Conservation (phyloP, 2,888 invertebrate genomes). For the Tetrapedia diversipes region DNA sequence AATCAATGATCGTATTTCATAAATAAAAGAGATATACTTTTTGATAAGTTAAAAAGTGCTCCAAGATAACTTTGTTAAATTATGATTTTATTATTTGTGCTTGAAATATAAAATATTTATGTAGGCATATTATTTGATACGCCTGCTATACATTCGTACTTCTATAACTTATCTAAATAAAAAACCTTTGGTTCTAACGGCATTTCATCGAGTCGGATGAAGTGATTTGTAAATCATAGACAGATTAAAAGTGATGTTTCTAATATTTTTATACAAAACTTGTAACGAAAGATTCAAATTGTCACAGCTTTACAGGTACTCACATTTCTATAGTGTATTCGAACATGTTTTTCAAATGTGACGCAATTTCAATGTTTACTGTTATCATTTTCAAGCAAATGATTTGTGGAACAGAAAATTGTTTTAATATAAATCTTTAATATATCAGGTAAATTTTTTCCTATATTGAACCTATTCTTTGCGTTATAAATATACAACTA, state of each 20-base stretch:
- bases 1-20: neutral
- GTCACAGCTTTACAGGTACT: too few species aligned
- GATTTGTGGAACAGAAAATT: neutral
- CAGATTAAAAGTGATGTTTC: slow-evolving; percentile 37
- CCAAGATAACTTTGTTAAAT: neutral
- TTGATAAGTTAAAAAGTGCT: neutral
- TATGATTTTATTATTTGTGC: slow-evolving; percentile 5
- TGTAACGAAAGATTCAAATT: neutral
- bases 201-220: slow-evolving; percentile 17
- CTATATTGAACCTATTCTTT: neutral
- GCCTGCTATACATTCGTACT: neutral
- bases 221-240: slow-evolving; percentile 40
- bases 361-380: neutral
- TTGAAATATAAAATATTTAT: slow-evolving; percentile 12
- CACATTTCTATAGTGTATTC: slow-evolving; percentile 9
- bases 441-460: neutral
- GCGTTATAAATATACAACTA: neutral
- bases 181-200: slow-evolving; percentile 13
- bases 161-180: slow-evolving; percentile 4
- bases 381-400: neutral
- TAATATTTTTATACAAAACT: slow-evolving; percentile 7
- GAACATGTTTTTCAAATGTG: slow-evolving; percentile 7
- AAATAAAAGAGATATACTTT: neutral
- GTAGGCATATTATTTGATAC: slow-evolving; percentile 4
- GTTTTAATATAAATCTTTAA: neutral